Evolutionary conservation across 2,113 vertebrate genomes (phyloP).

Genomic region (Arothron firmamentum): DNA sequence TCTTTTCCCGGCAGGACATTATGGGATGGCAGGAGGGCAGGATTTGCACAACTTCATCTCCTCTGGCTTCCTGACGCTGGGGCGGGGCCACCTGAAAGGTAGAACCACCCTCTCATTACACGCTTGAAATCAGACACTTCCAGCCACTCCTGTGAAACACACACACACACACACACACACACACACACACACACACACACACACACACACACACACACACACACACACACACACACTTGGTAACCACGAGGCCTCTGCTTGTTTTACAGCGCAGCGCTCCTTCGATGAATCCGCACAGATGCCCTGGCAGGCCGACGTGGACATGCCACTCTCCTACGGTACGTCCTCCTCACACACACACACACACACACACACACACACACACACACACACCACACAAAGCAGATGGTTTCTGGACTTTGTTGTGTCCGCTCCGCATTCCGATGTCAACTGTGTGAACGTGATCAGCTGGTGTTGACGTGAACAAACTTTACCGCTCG

Average conservation of each 20-base stretch:
- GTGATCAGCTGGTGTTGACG: too few relatives aligned
- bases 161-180: not conserved
- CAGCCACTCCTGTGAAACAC: not conserved
- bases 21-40: slow-evolving; percentile 79
- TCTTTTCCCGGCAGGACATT: slow-evolving; percentile 77
- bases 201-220: too few relatives aligned
- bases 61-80: slow-evolving; percentile 95
- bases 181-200: slow-evolving; percentile 2
- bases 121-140: not conserved
- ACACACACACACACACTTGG: too few relatives aligned
- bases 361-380: not conserved
- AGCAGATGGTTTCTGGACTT: not conserved
- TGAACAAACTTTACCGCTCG: not conserved
- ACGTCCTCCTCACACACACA: slow-evolving; percentile 32
- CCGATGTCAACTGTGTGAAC: too few relatives aligned
- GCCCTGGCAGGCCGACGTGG: slow-evolving; percentile 74
- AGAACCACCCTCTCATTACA: slow-evolving; percentile 50
- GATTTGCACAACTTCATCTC: slow-evolving; percentile 98
- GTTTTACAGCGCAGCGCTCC: slow-evolving; percentile 75
- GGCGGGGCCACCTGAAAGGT: slow-evolving; percentile 95
- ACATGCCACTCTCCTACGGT: slow-evolving; percentile 75
- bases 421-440: not conserved
- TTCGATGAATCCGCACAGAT: slow-evolving; percentile 71
- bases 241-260: slow-evolving; percentile 41
- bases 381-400: slow-evolving; percentile 18